These are phyloP conservation scores for Disparrhopalites patrizii DNA, from an alignment of 2,888 invertebrate species.

Conservation along the genomic window DNA sequence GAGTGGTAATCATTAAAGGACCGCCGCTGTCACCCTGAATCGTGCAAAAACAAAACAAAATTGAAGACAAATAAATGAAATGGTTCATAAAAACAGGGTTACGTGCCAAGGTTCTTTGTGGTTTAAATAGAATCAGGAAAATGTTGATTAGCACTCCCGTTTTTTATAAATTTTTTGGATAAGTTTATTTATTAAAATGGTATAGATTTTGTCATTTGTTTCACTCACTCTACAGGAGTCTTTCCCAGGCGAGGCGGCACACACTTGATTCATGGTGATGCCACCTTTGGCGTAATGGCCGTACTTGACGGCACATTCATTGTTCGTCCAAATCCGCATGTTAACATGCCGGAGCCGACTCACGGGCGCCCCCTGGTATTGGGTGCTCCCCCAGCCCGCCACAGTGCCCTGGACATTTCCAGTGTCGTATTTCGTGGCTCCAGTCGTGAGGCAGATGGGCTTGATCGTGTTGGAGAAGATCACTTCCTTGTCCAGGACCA, in stretches of 20 bases:
- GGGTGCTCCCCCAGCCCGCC: constrained; percentile 76
- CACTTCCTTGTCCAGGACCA: constrained; percentile 73
- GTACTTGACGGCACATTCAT: constrained; percentile 72
- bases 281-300: constrained; percentile 81
- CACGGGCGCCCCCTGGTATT: constrained; percentile 63
- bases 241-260: constrained; percentile 75
- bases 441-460: constrained; percentile 70
- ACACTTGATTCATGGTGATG: constrained; percentile 80
- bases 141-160: background rate
- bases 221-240: constrained; percentile 80
- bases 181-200: background rate
- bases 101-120: too few species aligned
- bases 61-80: background rate
- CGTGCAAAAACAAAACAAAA: background rate
- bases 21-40: constrained; percentile 6
- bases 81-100: too few species aligned
- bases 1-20: constrained; percentile 8
- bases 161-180: background rate
- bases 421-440: constrained; percentile 59
- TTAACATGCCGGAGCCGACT: constrained; percentile 75
- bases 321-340: constrained; percentile 77
- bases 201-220: background rate
- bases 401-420: constrained; percentile 71
- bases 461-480: constrained; percentile 66
- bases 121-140: background rate